Evolutionary conservation across 1,140 invertebrate genomes (phyloP).

Genomic region (Pararge aegeria): DNA sequence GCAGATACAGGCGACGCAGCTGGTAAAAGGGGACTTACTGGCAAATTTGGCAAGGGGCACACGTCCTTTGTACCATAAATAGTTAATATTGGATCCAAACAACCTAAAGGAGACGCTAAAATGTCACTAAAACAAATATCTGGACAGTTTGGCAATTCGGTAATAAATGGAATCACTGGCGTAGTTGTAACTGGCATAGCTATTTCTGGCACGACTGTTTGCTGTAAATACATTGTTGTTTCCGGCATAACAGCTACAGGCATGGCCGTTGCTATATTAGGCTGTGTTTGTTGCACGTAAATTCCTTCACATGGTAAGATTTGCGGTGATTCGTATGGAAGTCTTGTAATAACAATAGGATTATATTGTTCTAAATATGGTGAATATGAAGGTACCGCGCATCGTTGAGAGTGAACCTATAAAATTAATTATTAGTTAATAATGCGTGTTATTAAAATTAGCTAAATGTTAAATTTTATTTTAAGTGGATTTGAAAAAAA

Average conservation of each 20-base stretch:
- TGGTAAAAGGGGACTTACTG: conserved; percentile 36
- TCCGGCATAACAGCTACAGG: not conserved
- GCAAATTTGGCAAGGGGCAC: conserved; percentile 12
- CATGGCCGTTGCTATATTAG: not conserved
- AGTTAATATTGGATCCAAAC: conserved; percentile 36
- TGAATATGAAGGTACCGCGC: not conserved
- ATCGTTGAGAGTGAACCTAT: conserved; percentile 15
- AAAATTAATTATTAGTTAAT: not conserved
- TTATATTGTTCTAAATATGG: not conserved
- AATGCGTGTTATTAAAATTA: not conserved
- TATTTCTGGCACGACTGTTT: conserved; percentile 12
- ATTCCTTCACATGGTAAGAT: conserved; percentile 10
- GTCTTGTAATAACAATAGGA: not conserved
- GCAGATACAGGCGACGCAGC: conserved; percentile 37
- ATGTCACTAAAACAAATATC: conserved; percentile 29
- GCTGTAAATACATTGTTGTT: not conserved
- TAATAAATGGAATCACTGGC: conserved; percentile 25
- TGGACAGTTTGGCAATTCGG: conserved; percentile 22
- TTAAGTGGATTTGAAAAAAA: too few species aligned
- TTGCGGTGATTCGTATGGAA: not conserved
- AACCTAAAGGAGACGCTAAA: conserved; percentile 32
- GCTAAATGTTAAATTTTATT: too few species aligned
- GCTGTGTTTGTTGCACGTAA: not conserved
- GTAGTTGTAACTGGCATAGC: conserved; percentile 3
- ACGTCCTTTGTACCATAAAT: conserved; percentile 30